A percentile compares a stretch with the other conserved stretches of the same genome.
phyloP scores from a whole-genome alignment of 2,797 vertebrate species.

The Dryobates pubescens region DNA sequence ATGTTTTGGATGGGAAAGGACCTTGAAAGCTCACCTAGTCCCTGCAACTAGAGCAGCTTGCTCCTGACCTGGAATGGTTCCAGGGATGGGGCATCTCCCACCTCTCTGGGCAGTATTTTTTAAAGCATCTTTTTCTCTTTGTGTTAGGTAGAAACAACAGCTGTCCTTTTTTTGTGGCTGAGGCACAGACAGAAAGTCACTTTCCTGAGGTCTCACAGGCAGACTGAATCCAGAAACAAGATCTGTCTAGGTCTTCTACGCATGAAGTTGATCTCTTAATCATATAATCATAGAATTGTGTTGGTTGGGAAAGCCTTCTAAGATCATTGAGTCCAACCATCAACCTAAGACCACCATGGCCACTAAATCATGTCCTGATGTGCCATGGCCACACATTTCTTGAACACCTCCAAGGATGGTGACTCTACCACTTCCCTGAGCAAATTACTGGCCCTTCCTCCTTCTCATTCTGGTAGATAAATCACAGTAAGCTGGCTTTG shows the following conservation, averaged over 20 bases:
- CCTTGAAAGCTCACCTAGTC: neutral
- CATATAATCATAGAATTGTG: too few species aligned
- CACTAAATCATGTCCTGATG: too few species aligned
- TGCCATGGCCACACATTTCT: too few species aligned
- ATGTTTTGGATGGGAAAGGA: neutral
- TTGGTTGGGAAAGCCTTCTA: too few species aligned
- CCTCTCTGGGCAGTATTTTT: neutral
- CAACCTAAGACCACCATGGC: too few species aligned
- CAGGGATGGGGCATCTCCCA: too few species aligned
- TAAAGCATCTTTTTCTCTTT: neutral
- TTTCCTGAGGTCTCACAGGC: neutral
- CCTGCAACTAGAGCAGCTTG: too few species aligned
- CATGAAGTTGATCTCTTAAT: accelerated
- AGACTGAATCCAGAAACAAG: neutral
- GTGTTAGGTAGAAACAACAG: neutral
- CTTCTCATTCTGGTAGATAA: neutral
- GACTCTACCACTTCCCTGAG: too few species aligned
- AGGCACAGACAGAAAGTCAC: neutral
- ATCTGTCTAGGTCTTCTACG: neutral
- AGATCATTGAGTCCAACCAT: too few species aligned
- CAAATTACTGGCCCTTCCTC: neutral
- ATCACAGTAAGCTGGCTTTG: neutral
- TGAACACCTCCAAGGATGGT: too few species aligned
- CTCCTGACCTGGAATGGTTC: too few species aligned
- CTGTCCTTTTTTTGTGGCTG: neutral